Evolutionary conservation across 2,888 invertebrate species (phyloP), one percentile per base, ranked within the genome.

Genomic region (Heterodera filipjevi): DNA sequence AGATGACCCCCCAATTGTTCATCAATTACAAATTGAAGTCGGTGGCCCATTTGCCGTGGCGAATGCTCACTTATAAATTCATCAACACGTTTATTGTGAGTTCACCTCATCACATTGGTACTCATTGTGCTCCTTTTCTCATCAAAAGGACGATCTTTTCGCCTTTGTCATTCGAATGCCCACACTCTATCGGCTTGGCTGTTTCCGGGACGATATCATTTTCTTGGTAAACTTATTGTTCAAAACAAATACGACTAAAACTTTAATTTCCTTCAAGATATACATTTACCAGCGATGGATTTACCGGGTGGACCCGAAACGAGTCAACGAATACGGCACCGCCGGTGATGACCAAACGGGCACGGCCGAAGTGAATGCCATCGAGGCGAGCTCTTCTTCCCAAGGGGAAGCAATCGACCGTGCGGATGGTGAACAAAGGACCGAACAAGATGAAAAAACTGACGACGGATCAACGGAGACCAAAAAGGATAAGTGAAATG

Each of bases 121-220:
- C 14, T 27, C n/a, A 22, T 73, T 27, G 3, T 93, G 99, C 79
- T 99, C 99, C 90, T 99, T 99, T 33, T 99, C 99, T 90, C 98
- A 59, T 49, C 27, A 59, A 59, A 59, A 99, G 87, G 99, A 99
- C 91, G 99, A 99, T 90, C 95, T 99, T 87, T 99, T 99, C 92
- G 99, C 99, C 80, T 99, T 99, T 92, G 96, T 99, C 82, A 99
- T 99, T 87, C 96, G 97, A 91, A 99, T 99, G 99, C 99, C 99
- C 44, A 98, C 96, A 1, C 94, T 99, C 93, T 99, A 99, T 89
- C 83, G 88, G 27, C 90, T 99, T 87, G 98, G 98, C 66, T 99
- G 98, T 91, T 96, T 99, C 92, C 93, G 98, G 90, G 98, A 98
- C 92, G 95, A 99, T 91, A 96, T 99, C 87, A 94, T 99, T 71